Evolutionary conservation across 2,797 vertebrate species (phyloP).

Genomic region (Lacerta bilineata): DNA sequence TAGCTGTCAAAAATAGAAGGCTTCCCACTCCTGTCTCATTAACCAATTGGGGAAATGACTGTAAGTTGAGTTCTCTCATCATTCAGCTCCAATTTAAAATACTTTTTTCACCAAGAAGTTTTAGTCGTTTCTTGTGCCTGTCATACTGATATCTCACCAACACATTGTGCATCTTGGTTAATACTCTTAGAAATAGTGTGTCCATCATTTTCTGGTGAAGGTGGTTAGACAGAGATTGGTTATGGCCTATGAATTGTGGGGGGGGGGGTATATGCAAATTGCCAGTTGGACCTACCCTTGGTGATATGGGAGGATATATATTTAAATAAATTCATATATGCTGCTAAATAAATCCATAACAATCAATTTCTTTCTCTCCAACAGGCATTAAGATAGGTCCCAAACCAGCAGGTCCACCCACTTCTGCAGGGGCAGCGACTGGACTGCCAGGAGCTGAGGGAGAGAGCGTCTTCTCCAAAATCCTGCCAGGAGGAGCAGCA

Average conservation of each 20-base stretch:
- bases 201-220: background rate
- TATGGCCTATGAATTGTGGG: background rate
- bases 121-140: background rate
- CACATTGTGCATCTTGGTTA: background rate
- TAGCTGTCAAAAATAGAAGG: background rate
- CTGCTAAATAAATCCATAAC: background rate
- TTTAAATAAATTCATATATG: too few species aligned
- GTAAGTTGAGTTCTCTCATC: background rate
- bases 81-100: background rate
- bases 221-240: background rate
- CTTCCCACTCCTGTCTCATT: too few species aligned
- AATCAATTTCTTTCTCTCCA: slow-evolving; percentile 32
- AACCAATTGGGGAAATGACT: background rate
- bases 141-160: background rate
- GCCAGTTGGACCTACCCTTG: background rate
- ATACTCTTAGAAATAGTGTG: background rate
- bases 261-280: background rate
- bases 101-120: background rate
- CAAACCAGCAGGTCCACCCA: slow-evolving; percentile 84
- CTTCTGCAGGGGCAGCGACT: slow-evolving; percentile 73
- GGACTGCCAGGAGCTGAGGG: slow-evolving; percentile 87
- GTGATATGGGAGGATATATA: too few species aligned
- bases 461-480: slow-evolving; percentile 95
- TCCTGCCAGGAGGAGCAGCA: slow-evolving; percentile 94
- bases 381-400: slow-evolving; percentile 88